Conservation (phyloP, 2,797 vertebrate species). For the Cetoscarus ocellatus region DNA sequence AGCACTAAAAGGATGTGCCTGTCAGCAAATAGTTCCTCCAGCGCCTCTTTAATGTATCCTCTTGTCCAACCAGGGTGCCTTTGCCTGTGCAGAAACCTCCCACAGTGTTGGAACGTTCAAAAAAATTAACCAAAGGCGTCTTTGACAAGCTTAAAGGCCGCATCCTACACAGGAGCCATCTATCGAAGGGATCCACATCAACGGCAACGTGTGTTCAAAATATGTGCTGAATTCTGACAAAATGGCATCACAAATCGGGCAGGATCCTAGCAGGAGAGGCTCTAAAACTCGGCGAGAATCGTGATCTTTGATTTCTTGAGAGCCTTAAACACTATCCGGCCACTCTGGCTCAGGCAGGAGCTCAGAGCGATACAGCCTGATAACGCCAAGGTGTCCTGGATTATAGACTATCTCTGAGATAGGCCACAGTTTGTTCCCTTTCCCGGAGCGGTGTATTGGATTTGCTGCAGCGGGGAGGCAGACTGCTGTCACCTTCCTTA, state of each 20-base stretch:
- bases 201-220: constrained; percentile 24
- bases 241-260: neutral
- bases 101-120: constrained; percentile 28
- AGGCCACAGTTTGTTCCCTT: constrained; percentile 62
- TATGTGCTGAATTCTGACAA: constrained; percentile 6
- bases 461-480: constrained; percentile 59
- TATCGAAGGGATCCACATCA: constrained; percentile 22
- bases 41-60: constrained; percentile 72
- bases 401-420: constrained; percentile 71
- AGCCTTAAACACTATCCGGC: constrained; percentile 61
- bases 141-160: constrained; percentile 33
- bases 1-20: constrained; percentile 72
- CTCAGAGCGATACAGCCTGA: constrained; percentile 67
- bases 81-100: constrained; percentile 56
- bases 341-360: constrained; percentile 52
- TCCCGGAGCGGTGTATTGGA: constrained; percentile 62
- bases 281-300: constrained; percentile 14
- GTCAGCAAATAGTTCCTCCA: constrained; percentile 67
- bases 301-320: constrained; percentile 58
- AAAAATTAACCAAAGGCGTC: constrained; percentile 25
- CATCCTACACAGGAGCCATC: constrained; percentile 23
- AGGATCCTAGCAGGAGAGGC: constrained; percentile 1
- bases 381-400: constrained; percentile 76
- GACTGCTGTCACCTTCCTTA: constrained; percentile 47
- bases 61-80: constrained; percentile 57